Evolutionary conservation across 2,113 vertebrate genomes (phyloP), one percentile per base, ranked within the genome.

Genomic region (Poeciliopsis retropinna): DNA sequence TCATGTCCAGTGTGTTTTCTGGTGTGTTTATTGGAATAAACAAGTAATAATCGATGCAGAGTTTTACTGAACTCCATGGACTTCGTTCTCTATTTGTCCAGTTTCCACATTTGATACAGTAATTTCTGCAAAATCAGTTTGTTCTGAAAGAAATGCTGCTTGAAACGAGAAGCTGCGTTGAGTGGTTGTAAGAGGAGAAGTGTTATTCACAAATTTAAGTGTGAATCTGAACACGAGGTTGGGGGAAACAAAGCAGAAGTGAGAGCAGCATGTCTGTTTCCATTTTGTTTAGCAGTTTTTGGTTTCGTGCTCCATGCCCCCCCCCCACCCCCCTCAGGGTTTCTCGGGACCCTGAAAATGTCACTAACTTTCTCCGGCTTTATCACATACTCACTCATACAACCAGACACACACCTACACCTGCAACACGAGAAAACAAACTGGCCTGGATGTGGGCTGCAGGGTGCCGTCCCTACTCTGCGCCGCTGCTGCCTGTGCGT

Each of bases 251-350:
- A 63, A 83, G 31, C 66, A 54, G 73, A 62, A 84, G 67, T 76
- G 85, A 87, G 66, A 85, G 79, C 63, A 32, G 34, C 17, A 47
- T 25, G 19, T 62, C 73, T 41, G 47, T 80, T 86, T 88, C 74
- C 62, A 85, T 88, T 84, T 86, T 64, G 34, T 60, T 79, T 89
- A 65, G 32, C 77, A 72, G 70, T 67, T 73, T 76, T 84, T 80
- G 66, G 85, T 90, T 92, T 89, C 80, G 32, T 41, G 64, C 41
- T 80, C 79, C 68, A 69, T 73, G 88, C 32, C 82, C 84, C 92
- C 90, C 39, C 39, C 39, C 14, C 14, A 3, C 2, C 9, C 2
- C 39, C 13, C 39, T 12, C 90, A 67, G 30, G 67, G 61, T 81
- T 90, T 76, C 82, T 78, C 75, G 89, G 77, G 80, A 84, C 68